phyloP scores from a whole-genome alignment of 2,797 vertebrate genomes.

The Vultur gryphus region DNA sequence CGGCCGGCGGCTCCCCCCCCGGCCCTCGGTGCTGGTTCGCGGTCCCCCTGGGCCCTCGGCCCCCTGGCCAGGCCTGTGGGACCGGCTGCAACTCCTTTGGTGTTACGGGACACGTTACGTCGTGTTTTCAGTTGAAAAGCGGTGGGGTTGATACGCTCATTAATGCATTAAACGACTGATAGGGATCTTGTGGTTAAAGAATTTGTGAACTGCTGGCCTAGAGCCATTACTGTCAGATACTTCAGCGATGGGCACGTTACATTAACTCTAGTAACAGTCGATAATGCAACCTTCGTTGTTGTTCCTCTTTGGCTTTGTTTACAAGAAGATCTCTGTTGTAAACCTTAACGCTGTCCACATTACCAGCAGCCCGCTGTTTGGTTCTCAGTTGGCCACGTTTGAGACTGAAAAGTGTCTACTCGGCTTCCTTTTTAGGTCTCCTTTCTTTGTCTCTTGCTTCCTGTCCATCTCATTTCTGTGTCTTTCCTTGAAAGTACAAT shows the following conservation, averaged over 20 bases:
- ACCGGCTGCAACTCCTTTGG: not conserved
- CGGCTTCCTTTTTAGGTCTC: not conserved
- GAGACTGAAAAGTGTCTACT: not conserved
- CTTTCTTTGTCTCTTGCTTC: not conserved
- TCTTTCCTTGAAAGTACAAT: not conserved
- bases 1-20: not conserved
- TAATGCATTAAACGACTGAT: not conserved
- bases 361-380: not conserved
- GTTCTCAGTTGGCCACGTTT: not conserved
- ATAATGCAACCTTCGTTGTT: not conserved
- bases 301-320: not conserved
- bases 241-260: not conserved
- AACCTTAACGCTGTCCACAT: not conserved
- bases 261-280: not conserved
- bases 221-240: not conserved
- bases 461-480: not conserved
- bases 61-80: not conserved
- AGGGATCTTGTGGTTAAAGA: conserved; percentile 4
- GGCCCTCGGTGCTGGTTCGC: not conserved
- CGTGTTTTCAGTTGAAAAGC: not conserved
- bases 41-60: not conserved
- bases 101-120: rapidly evolving
- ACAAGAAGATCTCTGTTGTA: not conserved
- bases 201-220: not conserved
- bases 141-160: not conserved